Conservation (phyloP, 2,888 invertebrate species). For the Chrysolina oricalcia region DNA sequence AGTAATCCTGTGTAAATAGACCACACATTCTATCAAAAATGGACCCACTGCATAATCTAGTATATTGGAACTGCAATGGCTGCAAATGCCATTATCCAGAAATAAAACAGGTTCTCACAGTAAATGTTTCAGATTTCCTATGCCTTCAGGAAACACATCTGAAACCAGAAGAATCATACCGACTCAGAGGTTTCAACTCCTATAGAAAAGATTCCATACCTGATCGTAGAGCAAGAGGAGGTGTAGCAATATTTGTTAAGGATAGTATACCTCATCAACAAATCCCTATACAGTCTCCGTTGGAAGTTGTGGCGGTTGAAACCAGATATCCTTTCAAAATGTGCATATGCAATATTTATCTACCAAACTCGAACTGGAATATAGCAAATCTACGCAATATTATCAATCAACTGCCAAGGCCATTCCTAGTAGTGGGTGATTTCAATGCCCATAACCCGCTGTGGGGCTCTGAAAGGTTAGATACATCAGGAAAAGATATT, state of each 20-base stretch:
- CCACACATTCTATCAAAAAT: no score
- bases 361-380: constrained; percentile 30
- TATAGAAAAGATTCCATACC: constrained; percentile 6
- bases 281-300: neutral
- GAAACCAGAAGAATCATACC: constrained; percentile 25
- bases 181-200: constrained; percentile 14
- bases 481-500: constrained; percentile 14
- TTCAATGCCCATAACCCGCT: constrained; percentile 47
- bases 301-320: constrained; percentile 20
- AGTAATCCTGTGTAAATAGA: no score
- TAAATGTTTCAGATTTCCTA: constrained; percentile 16
- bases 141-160: constrained; percentile 39
- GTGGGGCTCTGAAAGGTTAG: constrained; percentile 38
- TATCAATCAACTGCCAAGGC: constrained; percentile 34
- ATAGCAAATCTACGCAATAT: constrained; percentile 5
- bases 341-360: constrained; percentile 29
- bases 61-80: constrained; percentile 40
- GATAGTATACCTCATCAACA: neutral
- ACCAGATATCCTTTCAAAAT: neutral
- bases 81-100: constrained; percentile 22
- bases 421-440: constrained; percentile 45
- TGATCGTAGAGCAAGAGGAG: constrained; percentile 24
- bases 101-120: constrained; percentile 22
- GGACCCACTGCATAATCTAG: neutral
- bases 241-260: constrained; percentile 31